A percentile compares a stretch with the other conserved stretches of the same genome.
These are phyloP conservation scores for Papilio xuthus DNA, from an alignment of 1,140 invertebrate genomes.

Conservation along the genomic window DNA sequence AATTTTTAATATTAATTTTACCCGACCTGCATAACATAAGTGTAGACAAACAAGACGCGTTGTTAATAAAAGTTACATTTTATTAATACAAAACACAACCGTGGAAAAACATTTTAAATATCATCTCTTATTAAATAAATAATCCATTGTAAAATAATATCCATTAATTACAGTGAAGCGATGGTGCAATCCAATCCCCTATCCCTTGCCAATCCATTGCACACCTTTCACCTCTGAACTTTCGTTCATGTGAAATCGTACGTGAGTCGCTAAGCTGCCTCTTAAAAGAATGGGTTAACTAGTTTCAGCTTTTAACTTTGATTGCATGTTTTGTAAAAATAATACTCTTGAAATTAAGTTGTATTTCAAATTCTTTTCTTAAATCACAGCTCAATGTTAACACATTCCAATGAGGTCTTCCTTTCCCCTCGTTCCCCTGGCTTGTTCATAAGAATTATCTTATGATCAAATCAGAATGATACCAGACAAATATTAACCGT, in stretches of 20 bases:
- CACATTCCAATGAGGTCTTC: slow-evolving; percentile 64
- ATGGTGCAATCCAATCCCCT: slow-evolving; percentile 65
- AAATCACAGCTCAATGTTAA: slow-evolving; percentile 42
- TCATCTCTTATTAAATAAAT: too few species aligned
- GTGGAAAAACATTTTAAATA: too few species aligned
- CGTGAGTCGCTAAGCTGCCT: slow-evolving; percentile 79
- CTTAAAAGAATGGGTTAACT: slow-evolving; percentile 55
- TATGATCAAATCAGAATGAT: slow-evolving; percentile 65
- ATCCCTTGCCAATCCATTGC: slow-evolving; percentile 52
- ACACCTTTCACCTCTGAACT: slow-evolving; percentile 77
- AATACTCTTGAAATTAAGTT: background rate
- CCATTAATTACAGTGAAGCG: slow-evolving; percentile 65
- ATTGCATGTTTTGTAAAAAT: background rate
- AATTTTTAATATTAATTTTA: background rate
- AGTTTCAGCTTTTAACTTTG: background rate
- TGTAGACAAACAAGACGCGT: too few species aligned
- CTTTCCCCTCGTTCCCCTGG: slow-evolving; percentile 52
- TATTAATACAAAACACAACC: too few species aligned
- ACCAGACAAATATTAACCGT: slow-evolving; percentile 30
- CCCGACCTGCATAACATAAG: background rate
- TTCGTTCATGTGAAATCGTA: slow-evolving; percentile 72
- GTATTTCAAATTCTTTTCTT: background rate
- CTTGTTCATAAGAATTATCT: slow-evolving; percentile 61
- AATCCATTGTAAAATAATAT: background rate
- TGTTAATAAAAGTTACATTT: too few species aligned